Conservation (phyloP, 2,888 invertebrate genomes). For the Celastrina argiolus region DNA sequence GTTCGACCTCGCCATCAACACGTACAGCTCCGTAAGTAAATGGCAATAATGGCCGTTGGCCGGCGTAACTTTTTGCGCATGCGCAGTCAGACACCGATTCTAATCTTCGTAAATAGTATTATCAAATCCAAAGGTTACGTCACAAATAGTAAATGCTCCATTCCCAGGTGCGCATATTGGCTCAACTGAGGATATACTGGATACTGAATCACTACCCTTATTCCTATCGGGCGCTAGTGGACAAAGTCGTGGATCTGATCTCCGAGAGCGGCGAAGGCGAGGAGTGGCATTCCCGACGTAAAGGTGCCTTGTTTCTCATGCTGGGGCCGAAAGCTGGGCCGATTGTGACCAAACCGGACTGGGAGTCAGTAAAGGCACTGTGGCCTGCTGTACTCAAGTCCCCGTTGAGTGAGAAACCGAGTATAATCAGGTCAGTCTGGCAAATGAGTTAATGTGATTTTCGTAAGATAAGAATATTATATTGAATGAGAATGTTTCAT, state of each 20-base stretch:
- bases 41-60: too few relatives aligned
- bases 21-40: slow-evolving; percentile 58
- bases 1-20: slow-evolving; percentile 56
- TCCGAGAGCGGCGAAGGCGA: slow-evolving; percentile 65
- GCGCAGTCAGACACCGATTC: too few relatives aligned
- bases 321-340: slow-evolving; percentile 81
- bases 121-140: too few relatives aligned
- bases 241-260: slow-evolving; percentile 79
- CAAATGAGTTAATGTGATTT: too few relatives aligned
- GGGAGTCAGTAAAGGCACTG: slow-evolving; percentile 82
- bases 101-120: too few relatives aligned
- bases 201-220: slow-evolving; percentile 82
- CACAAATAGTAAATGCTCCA: not conserved
- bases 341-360: slow-evolving; percentile 84
- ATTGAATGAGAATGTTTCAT: too few relatives aligned
- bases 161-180: slow-evolving; percentile 76
- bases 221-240: slow-evolving; percentile 82
- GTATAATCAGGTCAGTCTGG: slow-evolving; percentile 77
- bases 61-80: too few relatives aligned
- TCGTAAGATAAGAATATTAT: too few relatives aligned
- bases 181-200: slow-evolving; percentile 82
- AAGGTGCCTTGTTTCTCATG: slow-evolving; percentile 87
- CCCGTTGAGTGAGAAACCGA: slow-evolving; percentile 90
- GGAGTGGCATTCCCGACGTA: slow-evolving; percentile 65
- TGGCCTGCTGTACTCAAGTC: slow-evolving; percentile 89